phyloP scores from a whole-genome alignment of 2,888 invertebrate genomes.

The Lepeophtheirus nordmannii region DNA sequence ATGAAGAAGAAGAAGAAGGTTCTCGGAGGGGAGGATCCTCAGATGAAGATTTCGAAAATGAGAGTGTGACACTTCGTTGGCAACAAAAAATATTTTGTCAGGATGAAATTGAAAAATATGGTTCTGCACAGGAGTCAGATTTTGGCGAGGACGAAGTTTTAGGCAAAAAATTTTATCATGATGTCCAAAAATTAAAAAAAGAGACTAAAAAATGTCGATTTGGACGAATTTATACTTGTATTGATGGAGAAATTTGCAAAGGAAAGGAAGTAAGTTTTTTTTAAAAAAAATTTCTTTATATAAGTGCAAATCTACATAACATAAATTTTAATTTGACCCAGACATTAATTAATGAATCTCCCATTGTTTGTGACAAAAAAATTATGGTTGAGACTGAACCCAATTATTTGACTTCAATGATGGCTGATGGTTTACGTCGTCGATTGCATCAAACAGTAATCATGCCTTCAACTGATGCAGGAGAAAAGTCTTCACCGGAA shows the following conservation, averaged over 20 bases:
- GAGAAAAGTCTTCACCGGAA: neutral
- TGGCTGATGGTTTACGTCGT: constrained; percentile 16
- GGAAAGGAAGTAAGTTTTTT: constrained; percentile 5
- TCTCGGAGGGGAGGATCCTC: neutral
- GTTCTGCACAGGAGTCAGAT: constrained; percentile 7
- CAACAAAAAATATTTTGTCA: constrained; percentile 11
- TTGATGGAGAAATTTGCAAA: constrained; percentile 17
- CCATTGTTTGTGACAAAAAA: neutral
- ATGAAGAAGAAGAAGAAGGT: constrained; percentile 2
- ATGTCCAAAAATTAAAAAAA: constrained; percentile 11
- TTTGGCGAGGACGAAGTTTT: constrained; percentile 10
- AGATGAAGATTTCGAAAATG: neutral
- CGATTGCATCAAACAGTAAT: neutral
- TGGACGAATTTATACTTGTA: neutral
- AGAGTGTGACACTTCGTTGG: constrained; percentile 11
- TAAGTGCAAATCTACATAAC: neutral
- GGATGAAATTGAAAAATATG: neutral
- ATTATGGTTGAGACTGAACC: neutral
- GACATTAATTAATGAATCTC: neutral
- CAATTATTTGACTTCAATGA: constrained; percentile 1
- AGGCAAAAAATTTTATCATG: constrained; percentile 14
- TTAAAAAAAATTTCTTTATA: neutral
- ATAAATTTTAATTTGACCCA: constrained; percentile 5
- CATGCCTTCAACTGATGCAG: neutral
- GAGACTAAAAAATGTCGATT: neutral